Base-by-base conservation (phyloP, 2,888 invertebrate genomes). In the Mesorhabditis belari region DNA sequence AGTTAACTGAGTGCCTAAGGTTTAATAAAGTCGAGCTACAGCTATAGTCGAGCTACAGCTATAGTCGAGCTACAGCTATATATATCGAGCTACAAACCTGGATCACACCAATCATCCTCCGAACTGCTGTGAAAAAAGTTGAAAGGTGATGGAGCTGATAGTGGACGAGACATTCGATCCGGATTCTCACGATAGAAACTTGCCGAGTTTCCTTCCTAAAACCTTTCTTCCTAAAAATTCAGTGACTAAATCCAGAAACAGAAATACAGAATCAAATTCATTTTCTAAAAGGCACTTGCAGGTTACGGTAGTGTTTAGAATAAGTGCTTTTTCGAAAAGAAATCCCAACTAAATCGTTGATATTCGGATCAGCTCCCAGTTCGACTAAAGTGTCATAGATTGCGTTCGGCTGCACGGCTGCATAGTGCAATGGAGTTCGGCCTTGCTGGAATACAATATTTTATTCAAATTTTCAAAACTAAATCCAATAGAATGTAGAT, bases 361-460 rank as follows among this genome's bases (percentile, higher is more conserved):
- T 55, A 44, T 74, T 62, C 27, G 67, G 65, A 25, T 71, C 59
- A 3, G 79, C 77, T 9, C 79, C 79, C 29, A 72, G 60, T 53
- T 79, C 79, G 23, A 77, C 71, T 35, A 79, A 62, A 21, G 79
- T 80, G 57, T 79, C 79, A 66, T 79, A 79, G 52, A 79, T 79
- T 54, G 79, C 79, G 62, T 79, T 79, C 61, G 72, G 74, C 61
- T 79, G 77, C 2, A 71, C 62, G 17, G 79, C 76, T 4, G 79
- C 79, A 66, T 79, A 79, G 63, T 79, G 79, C 21, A 75, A 67
- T 29, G 77, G 73, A 0, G 77, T 70, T 21, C 79, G 67, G 17
- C 76, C 77, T 53, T 61, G 60, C 78, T 78, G 65, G 19, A 75
- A 63, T 24, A 3, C 6, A 24, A 35, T 9, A 17, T 35, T 35